Evolutionary conservation across 2,797 vertebrate species (phyloP).

Genomic region (Trematomus bernacchii): DNA sequence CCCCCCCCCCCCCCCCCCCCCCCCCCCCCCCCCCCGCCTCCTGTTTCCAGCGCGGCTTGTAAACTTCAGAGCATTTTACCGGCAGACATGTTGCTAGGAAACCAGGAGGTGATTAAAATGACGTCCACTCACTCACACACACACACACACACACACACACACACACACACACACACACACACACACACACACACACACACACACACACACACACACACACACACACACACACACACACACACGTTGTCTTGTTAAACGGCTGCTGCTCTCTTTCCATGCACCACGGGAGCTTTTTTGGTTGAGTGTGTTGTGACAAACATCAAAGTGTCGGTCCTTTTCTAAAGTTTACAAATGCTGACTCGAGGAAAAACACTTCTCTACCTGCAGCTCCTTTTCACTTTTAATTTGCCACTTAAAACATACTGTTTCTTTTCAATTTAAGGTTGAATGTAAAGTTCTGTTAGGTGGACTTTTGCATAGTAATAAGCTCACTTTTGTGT

Average conservation of each 20-base stretch:
- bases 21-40: background rate
- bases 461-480: background rate
- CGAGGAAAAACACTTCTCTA: slow-evolving; percentile 9
- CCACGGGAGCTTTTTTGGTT: slow-evolving; percentile 35
- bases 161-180: background rate
- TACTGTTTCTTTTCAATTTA: slow-evolving; percentile 18
- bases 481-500: background rate
- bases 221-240: slow-evolving; percentile 5
- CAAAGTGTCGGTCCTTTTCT: slow-evolving; percentile 45
- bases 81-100: slow-evolving; percentile 70
- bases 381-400: slow-evolving; percentile 1
- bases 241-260: slow-evolving; percentile 45
- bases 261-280: slow-evolving; percentile 29
- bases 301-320: slow-evolving; percentile 43
- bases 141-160: slow-evolving; percentile 24
- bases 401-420: slow-evolving; percentile 7
- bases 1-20: background rate
- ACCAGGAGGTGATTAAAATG: slow-evolving; percentile 71
- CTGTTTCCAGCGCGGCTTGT: slow-evolving; percentile 46
- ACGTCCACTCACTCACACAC: slow-evolving; percentile 21
- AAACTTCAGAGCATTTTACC: slow-evolving; percentile 69
- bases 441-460: background rate
- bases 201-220: slow-evolving; percentile 1
- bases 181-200: too few species aligned
- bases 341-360: slow-evolving; percentile 31